Evolutionary conservation across 2,888 invertebrate species (phyloP).

Genomic region (Aromia moschata): DNA sequence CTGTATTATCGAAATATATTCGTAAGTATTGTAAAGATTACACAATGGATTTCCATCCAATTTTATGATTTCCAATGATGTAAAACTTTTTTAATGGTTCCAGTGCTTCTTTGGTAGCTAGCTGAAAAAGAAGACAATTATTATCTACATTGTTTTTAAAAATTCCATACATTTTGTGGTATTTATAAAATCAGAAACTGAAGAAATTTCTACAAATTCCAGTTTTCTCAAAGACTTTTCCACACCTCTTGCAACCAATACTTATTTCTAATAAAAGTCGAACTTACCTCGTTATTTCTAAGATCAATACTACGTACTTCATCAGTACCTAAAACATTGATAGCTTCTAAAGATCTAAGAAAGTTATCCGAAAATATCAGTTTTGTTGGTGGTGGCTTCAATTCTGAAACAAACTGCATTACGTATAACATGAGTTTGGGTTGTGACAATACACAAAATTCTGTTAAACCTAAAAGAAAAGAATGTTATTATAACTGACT

Average conservation of each 20-base stretch:
- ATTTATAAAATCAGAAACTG: too few relatives aligned
- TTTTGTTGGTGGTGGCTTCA: slow-evolving; percentile 19
- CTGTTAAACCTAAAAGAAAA: slow-evolving; percentile 30
- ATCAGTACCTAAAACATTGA: slow-evolving; percentile 22
- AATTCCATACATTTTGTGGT: neutral
- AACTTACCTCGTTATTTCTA: slow-evolving; percentile 34
- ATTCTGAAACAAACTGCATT: slow-evolving; percentile 12
- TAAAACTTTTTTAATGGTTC: slow-evolving; percentile 22
- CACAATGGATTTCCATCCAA: slow-evolving; percentile 38
- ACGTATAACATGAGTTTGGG: slow-evolving; percentile 30
- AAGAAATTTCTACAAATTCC: too few relatives aligned
- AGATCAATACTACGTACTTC: slow-evolving; percentile 29
- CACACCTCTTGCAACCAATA: neutral
- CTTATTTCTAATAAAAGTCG: neutral
- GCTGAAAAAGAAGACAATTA: slow-evolving; percentile 25
- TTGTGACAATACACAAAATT: slow-evolving; percentile 32
- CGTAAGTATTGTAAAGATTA: slow-evolving; percentile 25
- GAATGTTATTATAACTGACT: neutral
- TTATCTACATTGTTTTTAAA: neutral
- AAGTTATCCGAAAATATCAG: slow-evolving; percentile 30
- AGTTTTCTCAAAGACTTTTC: too few relatives aligned
- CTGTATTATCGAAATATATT: slow-evolving; percentile 35
- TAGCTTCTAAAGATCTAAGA: slow-evolving; percentile 26
- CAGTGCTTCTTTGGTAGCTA: slow-evolving; percentile 27
- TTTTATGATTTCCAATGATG: slow-evolving; percentile 19